Percentiles rank a stretch among this genome's conserved stretches.
phyloP scores from a whole-genome alignment of 2,888 invertebrate species.

The Chironomus riparius region DNA sequence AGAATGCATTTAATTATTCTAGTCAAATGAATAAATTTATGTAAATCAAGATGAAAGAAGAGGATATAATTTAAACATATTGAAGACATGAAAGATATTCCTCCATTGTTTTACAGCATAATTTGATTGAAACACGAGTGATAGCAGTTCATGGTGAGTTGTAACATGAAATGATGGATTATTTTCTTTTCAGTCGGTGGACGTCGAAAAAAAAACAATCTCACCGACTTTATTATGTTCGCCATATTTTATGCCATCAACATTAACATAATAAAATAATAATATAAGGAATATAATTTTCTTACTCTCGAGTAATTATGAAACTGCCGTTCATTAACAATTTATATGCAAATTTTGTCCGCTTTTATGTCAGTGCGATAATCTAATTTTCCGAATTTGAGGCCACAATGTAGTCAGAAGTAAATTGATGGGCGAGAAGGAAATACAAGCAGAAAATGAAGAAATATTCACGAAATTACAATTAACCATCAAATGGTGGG shows the following conservation, averaged over 20 bases:
- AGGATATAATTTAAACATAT: background rate
- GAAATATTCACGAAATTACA: constrained; percentile 2
- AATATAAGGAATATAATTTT: too few relatives aligned
- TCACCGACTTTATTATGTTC: background rate
- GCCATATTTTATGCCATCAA: too few relatives aligned
- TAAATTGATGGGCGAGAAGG: too few relatives aligned
- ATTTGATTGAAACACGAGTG: background rate
- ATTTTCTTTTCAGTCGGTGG: background rate
- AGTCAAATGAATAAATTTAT: background rate
- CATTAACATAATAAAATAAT: too few relatives aligned
- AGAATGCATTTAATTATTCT: background rate
- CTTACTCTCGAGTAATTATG: background rate
- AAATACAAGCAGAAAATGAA: too few relatives aligned
- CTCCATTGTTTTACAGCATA: background rate
- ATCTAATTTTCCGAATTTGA: constrained; percentile 10
- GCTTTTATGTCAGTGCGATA: background rate
- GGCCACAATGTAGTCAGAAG: background rate
- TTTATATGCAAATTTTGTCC: constrained; percentile 18
- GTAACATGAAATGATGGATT: background rate
- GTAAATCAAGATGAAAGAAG: background rate
- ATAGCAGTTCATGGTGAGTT: constrained; percentile 1
- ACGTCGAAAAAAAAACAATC: background rate
- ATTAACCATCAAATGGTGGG: constrained; percentile 7
- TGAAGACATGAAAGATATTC: background rate
- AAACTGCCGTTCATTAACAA: constrained; percentile 1